phyloP scores from a whole-genome alignment of 2,113 vertebrate species.

The Oncorhynchus keta region DNA sequence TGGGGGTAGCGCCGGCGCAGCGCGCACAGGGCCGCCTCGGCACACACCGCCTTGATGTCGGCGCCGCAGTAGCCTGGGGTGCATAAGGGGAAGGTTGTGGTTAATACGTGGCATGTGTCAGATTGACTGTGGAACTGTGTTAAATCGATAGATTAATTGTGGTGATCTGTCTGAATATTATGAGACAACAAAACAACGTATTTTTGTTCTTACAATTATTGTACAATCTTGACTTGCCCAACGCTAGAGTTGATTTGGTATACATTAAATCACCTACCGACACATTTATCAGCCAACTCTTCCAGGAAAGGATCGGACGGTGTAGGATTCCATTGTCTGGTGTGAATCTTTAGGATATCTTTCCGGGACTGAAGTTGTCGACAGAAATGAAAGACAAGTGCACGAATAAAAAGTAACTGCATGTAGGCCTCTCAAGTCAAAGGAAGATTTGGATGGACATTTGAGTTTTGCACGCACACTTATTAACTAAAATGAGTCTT shows the following conservation, averaged over 20 bases:
- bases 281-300: constrained; percentile 88
- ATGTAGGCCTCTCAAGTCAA: too few species aligned
- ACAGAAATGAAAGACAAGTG: neutral
- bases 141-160: too few species aligned
- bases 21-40: constrained; percentile 79
- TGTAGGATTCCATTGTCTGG: constrained; percentile 83
- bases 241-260: too few species aligned
- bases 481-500: constrained; percentile 7
- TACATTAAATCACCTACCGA: constrained; percentile 75
- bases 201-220: too few species aligned
- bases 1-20: constrained; percentile 81
- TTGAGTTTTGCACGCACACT: too few species aligned
- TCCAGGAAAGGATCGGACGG: constrained; percentile 83
- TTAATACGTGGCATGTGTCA: neutral
- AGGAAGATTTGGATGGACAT: too few species aligned
- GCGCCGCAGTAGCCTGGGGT: constrained; percentile 82
- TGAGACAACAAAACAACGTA: too few species aligned
- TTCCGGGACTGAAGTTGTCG: constrained; percentile 79
- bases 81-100: too few species aligned
- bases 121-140: neutral
- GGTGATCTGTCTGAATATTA: too few species aligned
- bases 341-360: constrained; percentile 93
- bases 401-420: neutral
- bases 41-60: constrained; percentile 81
- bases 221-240: too few species aligned